Conservation (phyloP, 1,140 invertebrate species). For the Platyscapa corneri region DNA sequence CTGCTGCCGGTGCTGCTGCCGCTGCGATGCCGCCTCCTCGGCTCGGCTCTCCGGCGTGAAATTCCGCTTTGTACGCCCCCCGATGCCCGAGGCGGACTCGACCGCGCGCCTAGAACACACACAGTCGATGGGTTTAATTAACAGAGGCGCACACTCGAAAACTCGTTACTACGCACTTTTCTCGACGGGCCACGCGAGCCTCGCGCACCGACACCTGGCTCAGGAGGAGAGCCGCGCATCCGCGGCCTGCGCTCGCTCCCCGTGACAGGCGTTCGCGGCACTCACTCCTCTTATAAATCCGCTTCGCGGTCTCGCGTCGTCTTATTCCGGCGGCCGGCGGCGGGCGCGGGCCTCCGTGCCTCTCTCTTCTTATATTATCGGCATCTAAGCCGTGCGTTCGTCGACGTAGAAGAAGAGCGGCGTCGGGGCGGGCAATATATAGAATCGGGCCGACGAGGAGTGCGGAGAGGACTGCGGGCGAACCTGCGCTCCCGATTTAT, state of each 20-base stretch:
- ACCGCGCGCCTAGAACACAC: not conserved
- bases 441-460: constrained; percentile 34
- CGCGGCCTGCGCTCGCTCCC: not conserved
- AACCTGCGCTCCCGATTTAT: constrained; percentile 67
- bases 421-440: constrained; percentile 38
- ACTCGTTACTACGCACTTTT: not conserved
- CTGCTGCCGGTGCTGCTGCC: too few species aligned
- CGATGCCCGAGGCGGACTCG: not conserved
- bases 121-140: not conserved
- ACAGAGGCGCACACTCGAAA: not conserved
- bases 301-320: constrained; percentile 32
- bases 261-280: not conserved
- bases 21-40: too few species aligned
- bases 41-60: too few species aligned
- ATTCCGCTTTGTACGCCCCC: not conserved
- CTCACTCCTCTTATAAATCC: constrained; percentile 38
- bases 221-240: too few species aligned
- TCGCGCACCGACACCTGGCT: too few species aligned
- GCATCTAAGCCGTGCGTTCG: constrained; percentile 41
- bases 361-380: constrained; percentile 54
- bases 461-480: constrained; percentile 33
- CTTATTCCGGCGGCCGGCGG: constrained; percentile 46
- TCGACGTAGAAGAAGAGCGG: not conserved
- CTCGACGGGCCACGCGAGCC: too few species aligned
- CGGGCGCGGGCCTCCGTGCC: constrained; percentile 41